Base-by-base conservation (phyloP, 2,797 vertebrate genomes). In the Siniperca obscura region DNA sequence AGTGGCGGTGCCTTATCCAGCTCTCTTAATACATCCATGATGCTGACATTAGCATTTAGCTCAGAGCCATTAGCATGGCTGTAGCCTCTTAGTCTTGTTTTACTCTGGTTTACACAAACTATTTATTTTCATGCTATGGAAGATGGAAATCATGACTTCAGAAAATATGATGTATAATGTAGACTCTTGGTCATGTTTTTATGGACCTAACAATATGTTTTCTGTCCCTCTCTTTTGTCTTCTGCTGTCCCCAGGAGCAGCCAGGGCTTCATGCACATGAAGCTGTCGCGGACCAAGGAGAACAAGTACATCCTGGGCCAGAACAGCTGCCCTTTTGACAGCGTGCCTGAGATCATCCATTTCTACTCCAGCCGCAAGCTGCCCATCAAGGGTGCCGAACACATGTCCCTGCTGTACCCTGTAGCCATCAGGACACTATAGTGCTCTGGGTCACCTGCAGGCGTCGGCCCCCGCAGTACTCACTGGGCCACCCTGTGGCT, bases 231-330 rank as follows among this genome's bases (percentile, higher is more conserved):
- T 81, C 25, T 61, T 56, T 27, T 84, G 36, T 86, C 21, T 13
- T 42, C 22, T 7, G 81, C 36, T 79, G 17, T 87, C 87, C 36
- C 27, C 93, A 99, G 98, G 97, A 99, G 98, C 96, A 99, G 96
- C 91, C 98, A 99, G 88, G 98, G 98, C 85, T 99, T 99, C 96
- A 98, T 99, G 97, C 98, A 99, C 90, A 99, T 99, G 98, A 99
- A 99, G 88, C 95, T 99, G 84, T 97, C 97, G 0, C 95, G 97
- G 90, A 99, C 98, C 17, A 99, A 99, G 93, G 98, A 99, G 94
- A 97, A 96, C 94, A 97, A 98, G 90, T 99, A 99, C 38, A 94
- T 99, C 91, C 95, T 99, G 92, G 98, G 98, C 75, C 98, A 99
- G 95, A 98, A 99, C 96, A 98, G 98, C 94, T 97, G 97, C 0